phyloP scores from a whole-genome alignment of 2,113 vertebrate genomes.

The Dascyllus trimaculatus region DNA sequence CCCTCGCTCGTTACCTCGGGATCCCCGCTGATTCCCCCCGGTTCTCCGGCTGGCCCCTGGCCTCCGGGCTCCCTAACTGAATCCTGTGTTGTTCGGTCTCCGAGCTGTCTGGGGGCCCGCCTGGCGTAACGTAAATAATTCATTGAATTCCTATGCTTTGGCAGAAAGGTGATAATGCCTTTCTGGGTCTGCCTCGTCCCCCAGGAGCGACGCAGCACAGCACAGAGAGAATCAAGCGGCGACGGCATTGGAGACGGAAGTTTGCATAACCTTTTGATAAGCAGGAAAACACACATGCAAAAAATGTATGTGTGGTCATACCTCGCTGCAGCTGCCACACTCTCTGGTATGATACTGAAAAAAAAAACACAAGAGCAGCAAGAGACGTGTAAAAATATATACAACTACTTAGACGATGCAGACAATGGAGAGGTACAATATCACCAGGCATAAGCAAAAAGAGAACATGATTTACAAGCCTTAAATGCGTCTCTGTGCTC shows the following conservation, averaged over 20 bases:
- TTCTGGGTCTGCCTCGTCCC: conserved; percentile 73
- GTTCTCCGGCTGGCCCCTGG: conserved; percentile 67
- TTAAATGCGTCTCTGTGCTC: not conserved
- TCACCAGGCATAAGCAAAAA: not conserved
- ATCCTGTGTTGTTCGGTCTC: conserved; percentile 57
- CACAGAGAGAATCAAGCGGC: conserved; percentile 27
- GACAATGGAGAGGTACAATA: not conserved
- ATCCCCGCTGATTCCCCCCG: conserved; percentile 62
- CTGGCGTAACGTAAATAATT: conserved; percentile 80
- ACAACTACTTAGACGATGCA: not conserved
- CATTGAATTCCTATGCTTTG: conserved; percentile 75
- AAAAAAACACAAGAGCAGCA: no score
- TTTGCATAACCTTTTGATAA: conserved; percentile 69
- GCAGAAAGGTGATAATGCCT: conserved; percentile 83
- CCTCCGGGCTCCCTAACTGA: conserved; percentile 69
- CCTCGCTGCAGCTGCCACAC: not conserved
- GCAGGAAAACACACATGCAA: conserved; percentile 34
- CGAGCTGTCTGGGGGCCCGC: conserved; percentile 66
- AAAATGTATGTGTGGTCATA: not conserved
- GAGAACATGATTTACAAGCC: not conserved
- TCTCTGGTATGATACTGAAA: not conserved
- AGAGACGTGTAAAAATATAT: not conserved
- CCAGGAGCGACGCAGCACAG: conserved; percentile 53
- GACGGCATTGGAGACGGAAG: conserved; percentile 36
- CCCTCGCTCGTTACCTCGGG: conserved; percentile 65